Conservation (phyloP, 2,888 invertebrate genomes). For the Clitarchus hookeri region DNA sequence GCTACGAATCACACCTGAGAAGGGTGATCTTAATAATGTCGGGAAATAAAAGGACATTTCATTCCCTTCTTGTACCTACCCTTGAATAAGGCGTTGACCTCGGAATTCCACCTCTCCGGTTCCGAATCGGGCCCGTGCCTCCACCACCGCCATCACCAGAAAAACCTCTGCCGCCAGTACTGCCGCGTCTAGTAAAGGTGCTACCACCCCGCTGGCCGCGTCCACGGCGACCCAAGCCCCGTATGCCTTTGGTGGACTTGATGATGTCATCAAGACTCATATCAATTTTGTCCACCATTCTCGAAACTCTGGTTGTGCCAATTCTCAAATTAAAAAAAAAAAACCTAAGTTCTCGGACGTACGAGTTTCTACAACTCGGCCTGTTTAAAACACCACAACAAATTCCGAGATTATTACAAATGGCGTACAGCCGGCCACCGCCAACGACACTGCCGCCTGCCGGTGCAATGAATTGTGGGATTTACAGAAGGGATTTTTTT, state of each 20-base stretch:
- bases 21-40: not conserved
- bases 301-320: conserved; percentile 46
- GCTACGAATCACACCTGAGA: too few species aligned
- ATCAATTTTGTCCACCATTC: conserved; percentile 94
- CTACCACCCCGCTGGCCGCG: conserved; percentile 62
- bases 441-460: not conserved
- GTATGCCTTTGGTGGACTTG: conserved; percentile 72
- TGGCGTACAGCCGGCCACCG: conserved; percentile 26
- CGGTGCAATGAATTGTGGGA: not conserved
- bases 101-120: conserved; percentile 62
- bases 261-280: conserved; percentile 98
- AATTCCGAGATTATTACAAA: conserved; percentile 26
- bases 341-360: not conserved
- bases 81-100: conserved; percentile 67
- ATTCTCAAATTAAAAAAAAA: not conserved
- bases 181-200: conserved; percentile 55
- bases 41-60: not conserved
- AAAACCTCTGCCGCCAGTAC: conserved; percentile 65
- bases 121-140: conserved; percentile 43
- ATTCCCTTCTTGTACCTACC: conserved; percentile 60
- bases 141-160: conserved; percentile 60
- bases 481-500: not conserved
- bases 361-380: not conserved
- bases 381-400: not conserved
- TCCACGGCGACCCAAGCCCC: conserved; percentile 48